Evolutionary conservation across 2,113 vertebrate genomes (phyloP).

Genomic region (Etia nguti): DNA sequence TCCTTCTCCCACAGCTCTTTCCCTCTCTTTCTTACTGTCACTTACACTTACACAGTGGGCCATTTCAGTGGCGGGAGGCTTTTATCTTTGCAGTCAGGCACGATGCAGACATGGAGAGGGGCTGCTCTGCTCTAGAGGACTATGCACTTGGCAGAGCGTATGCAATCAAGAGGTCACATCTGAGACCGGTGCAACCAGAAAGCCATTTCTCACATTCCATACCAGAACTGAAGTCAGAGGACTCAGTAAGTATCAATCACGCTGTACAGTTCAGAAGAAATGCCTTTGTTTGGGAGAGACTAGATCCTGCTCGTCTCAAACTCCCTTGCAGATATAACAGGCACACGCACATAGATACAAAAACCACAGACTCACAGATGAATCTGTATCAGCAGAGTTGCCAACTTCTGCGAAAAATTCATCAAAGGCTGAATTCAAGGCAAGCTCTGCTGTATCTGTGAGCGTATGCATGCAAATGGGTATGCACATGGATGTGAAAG

Average conservation of each 20-base stretch:
- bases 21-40: constrained; percentile 43
- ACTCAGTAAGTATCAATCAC: not conserved
- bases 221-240: constrained; percentile 18
- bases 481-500: not conserved
- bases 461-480: not conserved
- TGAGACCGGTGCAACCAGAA: constrained; percentile 25
- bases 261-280: not conserved
- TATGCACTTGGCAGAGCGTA: constrained; percentile 15
- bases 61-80: constrained; percentile 40
- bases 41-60: constrained; percentile 49
- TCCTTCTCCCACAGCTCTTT: not conserved
- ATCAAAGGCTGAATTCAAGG: not conserved
- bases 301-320: not conserved
- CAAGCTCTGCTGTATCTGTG: not conserved
- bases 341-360: not conserved
- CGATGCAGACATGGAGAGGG: constrained; percentile 34
- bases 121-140: constrained; percentile 21
- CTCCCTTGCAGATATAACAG: not conserved
- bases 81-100: constrained; percentile 55
- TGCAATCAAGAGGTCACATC: constrained; percentile 31
- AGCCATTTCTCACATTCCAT: constrained; percentile 2
- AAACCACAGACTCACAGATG: not conserved
- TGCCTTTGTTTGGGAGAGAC: not conserved
- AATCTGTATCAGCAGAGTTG: not conserved
- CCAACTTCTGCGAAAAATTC: constrained; percentile 28